phyloP scores from a whole-genome alignment of 2,113 vertebrate species.

The Hemiscyllium ocellatum region DNA sequence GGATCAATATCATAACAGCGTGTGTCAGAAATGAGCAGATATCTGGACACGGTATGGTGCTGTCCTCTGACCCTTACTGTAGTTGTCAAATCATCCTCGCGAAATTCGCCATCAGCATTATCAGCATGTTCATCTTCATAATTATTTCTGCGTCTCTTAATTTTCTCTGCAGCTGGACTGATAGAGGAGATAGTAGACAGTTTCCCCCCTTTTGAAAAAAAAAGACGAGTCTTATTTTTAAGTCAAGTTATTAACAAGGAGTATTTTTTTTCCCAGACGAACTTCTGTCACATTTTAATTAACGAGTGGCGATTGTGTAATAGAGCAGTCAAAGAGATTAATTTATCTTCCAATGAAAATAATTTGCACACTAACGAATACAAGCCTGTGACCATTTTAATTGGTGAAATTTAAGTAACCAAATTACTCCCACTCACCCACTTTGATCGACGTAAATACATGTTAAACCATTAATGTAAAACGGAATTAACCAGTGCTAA shows the following conservation, averaged over 20 bases:
- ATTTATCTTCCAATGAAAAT: slow-evolving; percentile 34
- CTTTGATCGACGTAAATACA: slow-evolving; percentile 23
- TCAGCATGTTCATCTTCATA: not conserved
- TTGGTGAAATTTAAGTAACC: slow-evolving; percentile 35
- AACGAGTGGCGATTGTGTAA: slow-evolving; percentile 32
- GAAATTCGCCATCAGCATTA: slow-evolving; percentile 47
- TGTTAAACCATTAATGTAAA: slow-evolving; percentile 27
- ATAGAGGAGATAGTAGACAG: not conserved
- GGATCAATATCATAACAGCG: slow-evolving; percentile 82
- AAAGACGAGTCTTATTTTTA: not conserved
- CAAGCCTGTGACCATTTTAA: slow-evolving; percentile 36
- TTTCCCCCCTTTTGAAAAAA: not conserved
- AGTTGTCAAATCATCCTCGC: slow-evolving; percentile 64
- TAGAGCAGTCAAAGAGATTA: slow-evolving; percentile 37
- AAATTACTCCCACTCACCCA: slow-evolving; percentile 24
- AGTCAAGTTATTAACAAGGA: not conserved
- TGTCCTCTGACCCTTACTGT: slow-evolving; percentile 76
- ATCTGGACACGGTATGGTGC: slow-evolving; percentile 65
- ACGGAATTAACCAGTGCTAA: slow-evolving; percentile 4
- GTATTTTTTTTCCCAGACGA: not conserved
- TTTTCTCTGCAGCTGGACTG: no score
- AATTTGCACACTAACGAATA: slow-evolving; percentile 33
- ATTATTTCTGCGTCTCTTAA: not conserved
- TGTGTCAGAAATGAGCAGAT: slow-evolving; percentile 69
- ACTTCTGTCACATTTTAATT: slow-evolving; percentile 32